Evolutionary conservation across 2,113 vertebrate species (phyloP), one percentile per base, ranked within the genome.

Genomic region (Anas platyrhynchos): DNA sequence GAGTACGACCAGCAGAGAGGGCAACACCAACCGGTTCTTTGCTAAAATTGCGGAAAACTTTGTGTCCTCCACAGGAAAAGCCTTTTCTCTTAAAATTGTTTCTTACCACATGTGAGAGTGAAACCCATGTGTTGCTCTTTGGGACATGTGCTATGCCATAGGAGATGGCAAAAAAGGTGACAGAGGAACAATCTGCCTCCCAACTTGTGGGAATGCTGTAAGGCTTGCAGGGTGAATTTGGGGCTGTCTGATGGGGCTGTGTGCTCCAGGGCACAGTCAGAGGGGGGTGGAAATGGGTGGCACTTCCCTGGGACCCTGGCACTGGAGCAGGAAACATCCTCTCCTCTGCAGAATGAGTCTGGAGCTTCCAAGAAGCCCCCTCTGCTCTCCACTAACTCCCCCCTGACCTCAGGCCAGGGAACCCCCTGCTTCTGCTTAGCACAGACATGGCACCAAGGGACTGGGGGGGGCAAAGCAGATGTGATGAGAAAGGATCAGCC

Each of bases 251-350:
- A 0, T 13, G 13, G 5, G 9, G 38, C 44, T 90, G 48, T 15
- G 63, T 8, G 5, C 8, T 46, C 83, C 76, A 32, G 55, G 56
- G 34, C 2, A 20, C 48, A 48, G 4, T 7, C 7, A n/a, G 17
- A 63, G 27, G 5, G 4, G 3, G 14, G 48, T 43, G 2, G 63
- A 63, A 85, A 84, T 0, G 0, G 52, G 46, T 25, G 67, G 8
- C 41, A 34, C 36, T 66, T 56, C 62, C 38, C 13, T 25, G 50
- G 48, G 59, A 89, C 21, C 20, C 26, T 13, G 4, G 3, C n/a
- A 61, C 38, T 34, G 1, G 1, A 85, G 54, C 52, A 69, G 67
- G 7, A 76, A 78, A 26, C 4, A 5, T 1, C 25, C 46, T 18
- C 32, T 67, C 23, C 62, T 66, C 25, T 68, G 65, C 44, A 26